Evolutionary conservation across 92 coral and sea anemone species (phyloP), one percentile per base, ranked within the genome.

Genomic region (Phymanthus crucifer): DNA sequence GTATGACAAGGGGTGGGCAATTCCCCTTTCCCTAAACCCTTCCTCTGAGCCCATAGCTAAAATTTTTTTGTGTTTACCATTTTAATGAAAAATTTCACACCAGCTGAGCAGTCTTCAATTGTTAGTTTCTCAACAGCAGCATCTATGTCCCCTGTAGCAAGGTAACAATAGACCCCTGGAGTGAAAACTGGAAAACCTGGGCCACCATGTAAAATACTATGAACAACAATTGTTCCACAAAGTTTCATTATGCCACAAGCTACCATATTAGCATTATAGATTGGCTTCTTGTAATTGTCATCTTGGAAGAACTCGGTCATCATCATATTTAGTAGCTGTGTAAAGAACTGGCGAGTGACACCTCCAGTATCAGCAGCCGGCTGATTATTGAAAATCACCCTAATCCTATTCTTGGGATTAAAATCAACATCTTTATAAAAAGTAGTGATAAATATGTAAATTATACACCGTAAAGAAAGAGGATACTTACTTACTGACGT

Each of bases 161-260:
- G 78, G 56, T 88, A 88, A 68, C 64, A 34, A 78, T 80, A 84
- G 8, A 88, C 76, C 18, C 85, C 38, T 13, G 92, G 89, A 37
- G 73, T 68, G 58, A 88, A 84, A 50, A 78, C 19, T 7, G 85
- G 88, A 0, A 88, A 70, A n/a, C 89, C 92, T 35, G 92, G 92
- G 4, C 92, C 89, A 17, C 88, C 89, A 40, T 79, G 83, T 0
- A 88, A 46, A 32, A 88, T 70, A 47, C 89, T 84, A 52, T 88
- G 92, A 43, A 84, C 85, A 69, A 84, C 48, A 14, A 88, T 66
- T 17, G 45, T 84, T 3, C 89, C 92, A 21, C 48, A 14, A 6
- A 80, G 33, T 47, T 71, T 71, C 43, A 38, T 38, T 3, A 38
- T 38, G 9, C 43, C 43, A 38, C 43, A 38, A 3, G 43, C 43